Percentiles rank a stretch among this genome's conserved stretches.
Conservation (phyloP, 1,140 invertebrate genomes). For the Drosophila nebulosa region DNA sequence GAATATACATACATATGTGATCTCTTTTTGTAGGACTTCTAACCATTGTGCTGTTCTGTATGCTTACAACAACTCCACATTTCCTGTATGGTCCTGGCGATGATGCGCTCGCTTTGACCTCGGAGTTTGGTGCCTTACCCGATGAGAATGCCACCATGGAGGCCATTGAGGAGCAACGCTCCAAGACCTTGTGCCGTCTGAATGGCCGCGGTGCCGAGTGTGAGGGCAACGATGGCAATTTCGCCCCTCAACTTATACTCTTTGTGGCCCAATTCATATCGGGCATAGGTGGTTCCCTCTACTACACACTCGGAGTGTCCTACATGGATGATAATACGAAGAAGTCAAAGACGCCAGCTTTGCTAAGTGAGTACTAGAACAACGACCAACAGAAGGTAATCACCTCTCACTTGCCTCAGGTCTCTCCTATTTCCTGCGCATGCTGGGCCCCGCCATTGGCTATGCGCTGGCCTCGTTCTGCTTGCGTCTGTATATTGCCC, state of each 20-base stretch:
- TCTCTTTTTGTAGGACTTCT: slow-evolving; percentile 84
- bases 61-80: slow-evolving; percentile 87
- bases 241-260: slow-evolving; percentile 84
- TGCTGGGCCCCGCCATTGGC: slow-evolving; percentile 88
- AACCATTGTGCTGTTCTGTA: slow-evolving; percentile 86
- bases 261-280: slow-evolving; percentile 86
- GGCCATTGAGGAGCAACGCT: slow-evolving; percentile 70
- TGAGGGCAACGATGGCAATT: slow-evolving; percentile 83
- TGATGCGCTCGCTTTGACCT: slow-evolving; percentile 85
- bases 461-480: slow-evolving; percentile 87
- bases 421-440: slow-evolving; percentile 86
- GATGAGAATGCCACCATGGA: slow-evolving; percentile 78
- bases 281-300: slow-evolving; percentile 85
- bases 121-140: slow-evolving; percentile 83
- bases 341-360: slow-evolving; percentile 86
- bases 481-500: slow-evolving; percentile 87
- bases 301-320: slow-evolving; percentile 86
- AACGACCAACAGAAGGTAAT: background rate
- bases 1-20: slow-evolving; percentile 66
- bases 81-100: slow-evolving; percentile 88
- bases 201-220: slow-evolving; percentile 81
- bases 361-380: slow-evolving; percentile 83
- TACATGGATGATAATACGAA: slow-evolving; percentile 88
- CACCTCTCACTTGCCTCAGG: slow-evolving; percentile 77
- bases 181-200: slow-evolving; percentile 78